Conservation (phyloP, 1,140 invertebrate genomes). For the Pseudachorutes palmiensis region DNA sequence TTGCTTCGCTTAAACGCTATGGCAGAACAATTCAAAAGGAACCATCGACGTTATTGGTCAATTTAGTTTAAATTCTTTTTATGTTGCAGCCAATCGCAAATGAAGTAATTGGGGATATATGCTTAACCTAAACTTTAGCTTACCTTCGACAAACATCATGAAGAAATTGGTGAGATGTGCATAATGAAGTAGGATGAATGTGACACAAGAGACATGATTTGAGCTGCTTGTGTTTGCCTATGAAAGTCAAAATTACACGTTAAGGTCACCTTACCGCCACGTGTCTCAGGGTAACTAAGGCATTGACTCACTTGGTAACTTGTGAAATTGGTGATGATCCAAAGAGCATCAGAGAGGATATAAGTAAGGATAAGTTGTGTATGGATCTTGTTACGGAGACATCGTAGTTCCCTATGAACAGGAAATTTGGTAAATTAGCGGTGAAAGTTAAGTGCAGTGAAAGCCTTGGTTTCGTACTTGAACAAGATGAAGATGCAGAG, state of each 20-base stretch:
- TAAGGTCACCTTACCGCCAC: too few species aligned
- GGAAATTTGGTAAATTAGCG: background rate
- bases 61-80: too few species aligned
- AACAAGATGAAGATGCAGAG: constrained; percentile 72
- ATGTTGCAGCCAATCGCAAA: too few species aligned
- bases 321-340: constrained; percentile 56
- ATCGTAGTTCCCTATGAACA: constrained; percentile 67
- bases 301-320: constrained; percentile 16
- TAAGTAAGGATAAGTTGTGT: constrained; percentile 79
- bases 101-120: too few species aligned
- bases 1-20: too few species aligned
- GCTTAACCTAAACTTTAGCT: constrained; percentile 41
- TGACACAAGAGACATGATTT: constrained; percentile 27
- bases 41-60: too few species aligned
- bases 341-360: constrained; percentile 66
- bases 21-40: too few species aligned
- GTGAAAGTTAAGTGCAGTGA: background rate
- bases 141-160: constrained; percentile 98
- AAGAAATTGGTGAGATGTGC: constrained; percentile 90
- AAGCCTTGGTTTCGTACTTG: constrained; percentile 54
- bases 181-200: constrained; percentile 58
- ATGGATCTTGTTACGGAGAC: constrained; percentile 83
- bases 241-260: too few species aligned
- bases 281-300: too few species aligned
- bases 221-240: background rate